phyloP scores from a whole-genome alignment of 2,113 vertebrate species.

The Rhabdomys dilectus region DNA sequence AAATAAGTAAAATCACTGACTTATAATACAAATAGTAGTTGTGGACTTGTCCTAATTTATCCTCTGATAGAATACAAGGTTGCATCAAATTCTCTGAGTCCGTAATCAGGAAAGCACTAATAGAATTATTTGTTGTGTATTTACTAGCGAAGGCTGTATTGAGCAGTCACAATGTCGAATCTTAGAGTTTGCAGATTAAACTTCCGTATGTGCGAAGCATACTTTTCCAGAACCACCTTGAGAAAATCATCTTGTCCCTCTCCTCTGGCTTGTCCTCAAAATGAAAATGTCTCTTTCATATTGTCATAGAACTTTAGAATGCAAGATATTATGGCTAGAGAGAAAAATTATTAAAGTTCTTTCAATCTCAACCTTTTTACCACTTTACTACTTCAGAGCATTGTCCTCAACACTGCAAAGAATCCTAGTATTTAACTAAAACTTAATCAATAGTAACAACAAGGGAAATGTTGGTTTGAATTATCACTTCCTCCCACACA shows the following conservation, averaged over 20 bases:
- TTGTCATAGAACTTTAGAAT: slow-evolving; percentile 50
- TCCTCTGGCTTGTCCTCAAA: slow-evolving; percentile 4
- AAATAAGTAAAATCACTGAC: not conserved
- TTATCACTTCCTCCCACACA: slow-evolving; percentile 12
- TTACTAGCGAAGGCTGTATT: not conserved
- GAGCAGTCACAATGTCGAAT: not conserved
- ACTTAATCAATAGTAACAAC: slow-evolving; percentile 44
- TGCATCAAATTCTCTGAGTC: not conserved
- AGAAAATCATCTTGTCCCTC: not conserved
- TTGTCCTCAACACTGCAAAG: not conserved
- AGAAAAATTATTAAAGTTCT: slow-evolving; percentile 17
- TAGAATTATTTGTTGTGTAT: not conserved
- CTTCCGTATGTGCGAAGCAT: slow-evolving; percentile 47
- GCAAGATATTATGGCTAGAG: not conserved
- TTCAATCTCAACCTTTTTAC: not conserved
- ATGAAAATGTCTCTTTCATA: slow-evolving; percentile 33
- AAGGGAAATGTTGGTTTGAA: slow-evolving; percentile 61
- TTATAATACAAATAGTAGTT: not conserved
- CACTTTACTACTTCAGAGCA: not conserved
- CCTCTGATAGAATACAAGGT: not conserved
- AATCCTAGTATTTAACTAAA: slow-evolving; percentile 25
- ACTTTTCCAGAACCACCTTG: not conserved
- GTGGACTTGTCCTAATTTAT: slow-evolving; percentile 5
- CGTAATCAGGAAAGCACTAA: not conserved
- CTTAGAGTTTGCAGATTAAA: not conserved